Base-by-base conservation (phyloP, 2,888 invertebrate genomes). In the Rhagophthalmus giganteus region DNA sequence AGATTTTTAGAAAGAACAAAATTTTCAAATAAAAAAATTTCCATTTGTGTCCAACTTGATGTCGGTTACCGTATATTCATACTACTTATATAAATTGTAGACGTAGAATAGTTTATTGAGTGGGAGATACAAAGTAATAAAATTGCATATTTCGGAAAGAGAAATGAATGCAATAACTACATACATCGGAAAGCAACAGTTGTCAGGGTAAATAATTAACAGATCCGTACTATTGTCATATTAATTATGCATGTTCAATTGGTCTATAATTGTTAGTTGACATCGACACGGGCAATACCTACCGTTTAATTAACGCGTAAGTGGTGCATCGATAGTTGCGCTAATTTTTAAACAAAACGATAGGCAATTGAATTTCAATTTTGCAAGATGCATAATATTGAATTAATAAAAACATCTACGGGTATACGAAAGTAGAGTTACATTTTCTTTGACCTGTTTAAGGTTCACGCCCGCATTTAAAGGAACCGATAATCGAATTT, bases 161-260 rank as follows among this genome's bases (percentile, higher is more conserved):
- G 33, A 10, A 27, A 34, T 20, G 25, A 40, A 40, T 31, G n/a
- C n/a, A n/a, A n/a, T n/a, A n/a, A 31, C 20, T 31, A 26, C 28
- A 38, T 25, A 30, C 31, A 28, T 32, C 33, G 9, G 52, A 46
- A 61, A 68, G 72, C 74, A 74, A 74, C 74, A 74, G 73, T 73
- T 74, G 74, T 69, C 30, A 67, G 57, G 68, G 67, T 73, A 73
- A 73, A 74, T 74, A 74, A 73, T 74, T 72, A 72, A 74, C 68
- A 66, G 64, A 59, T 70, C 69, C 38, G 45, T 50, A 54, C 45
- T 74, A 72, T 73, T 72, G 72, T 71, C 66, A 67, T 71, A 74
- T 74, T 73, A 74, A 74, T 74, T 74, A 74, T 74, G 72, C 68
- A 74, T 71, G 73, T 68, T 70, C 73, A 73, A 74, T 74, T 74